Percentiles rank a stretch among this genome's conserved stretches.
Conservation (phyloP, 2,113 vertebrate species). For the Laterallus jamaicensis region DNA sequence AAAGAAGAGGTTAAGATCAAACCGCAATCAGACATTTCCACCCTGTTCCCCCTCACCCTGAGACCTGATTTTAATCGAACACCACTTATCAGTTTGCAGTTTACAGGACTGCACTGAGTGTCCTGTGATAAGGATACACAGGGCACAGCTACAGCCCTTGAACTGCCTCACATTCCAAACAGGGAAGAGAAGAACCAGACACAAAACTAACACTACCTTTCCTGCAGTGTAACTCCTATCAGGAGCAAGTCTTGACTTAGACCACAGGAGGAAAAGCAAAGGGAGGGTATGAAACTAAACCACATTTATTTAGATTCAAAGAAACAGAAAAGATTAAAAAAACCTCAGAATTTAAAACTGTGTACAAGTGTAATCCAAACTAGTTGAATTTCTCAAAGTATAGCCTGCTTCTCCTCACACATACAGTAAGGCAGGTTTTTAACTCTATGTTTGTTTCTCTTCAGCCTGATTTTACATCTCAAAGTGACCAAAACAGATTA, state of each 20-base stretch:
- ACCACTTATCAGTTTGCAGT: neutral
- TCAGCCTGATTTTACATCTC: neutral
- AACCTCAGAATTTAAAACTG: neutral
- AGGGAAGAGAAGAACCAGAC: neutral
- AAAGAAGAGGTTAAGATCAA: slow-evolving; percentile 27
- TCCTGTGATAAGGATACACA: neutral
- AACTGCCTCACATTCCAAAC: neutral
- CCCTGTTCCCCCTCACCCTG: neutral
- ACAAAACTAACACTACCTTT: neutral
- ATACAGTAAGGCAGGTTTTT: neutral
- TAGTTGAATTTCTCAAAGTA: neutral
- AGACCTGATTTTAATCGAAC: neutral
- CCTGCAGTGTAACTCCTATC: neutral
- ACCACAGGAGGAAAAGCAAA: neutral
- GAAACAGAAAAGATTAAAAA: slow-evolving; percentile 1
- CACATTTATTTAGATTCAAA: neutral
- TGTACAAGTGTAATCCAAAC: neutral
- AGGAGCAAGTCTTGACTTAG: neutral
- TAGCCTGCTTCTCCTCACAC: neutral
- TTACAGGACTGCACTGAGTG: neutral
- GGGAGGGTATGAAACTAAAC: neutral
- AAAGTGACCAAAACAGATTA: neutral
- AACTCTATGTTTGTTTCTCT: neutral
- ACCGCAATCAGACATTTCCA: neutral
- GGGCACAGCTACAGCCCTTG: neutral